A percentile compares a stretch with the other conserved stretches of the same genome.
Conservation (phyloP, 2,888 invertebrate species). For the Hirtodrosophila cameraria region DNA sequence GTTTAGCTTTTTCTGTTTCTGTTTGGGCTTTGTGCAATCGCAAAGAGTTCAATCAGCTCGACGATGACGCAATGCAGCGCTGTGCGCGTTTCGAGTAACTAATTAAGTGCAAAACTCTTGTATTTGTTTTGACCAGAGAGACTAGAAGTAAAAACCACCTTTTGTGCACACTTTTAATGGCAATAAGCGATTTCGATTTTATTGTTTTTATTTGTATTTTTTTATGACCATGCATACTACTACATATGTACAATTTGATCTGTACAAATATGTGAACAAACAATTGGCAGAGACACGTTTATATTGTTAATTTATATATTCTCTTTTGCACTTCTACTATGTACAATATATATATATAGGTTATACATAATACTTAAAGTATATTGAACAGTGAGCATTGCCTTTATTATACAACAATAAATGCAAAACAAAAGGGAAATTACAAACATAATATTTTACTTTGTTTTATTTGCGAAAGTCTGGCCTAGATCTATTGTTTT, state of each 20-base stretch:
- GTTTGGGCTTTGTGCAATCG: constrained; percentile 51
- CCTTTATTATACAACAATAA: constrained; percentile 1
- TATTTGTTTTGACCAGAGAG: constrained; percentile 61
- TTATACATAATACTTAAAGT: not conserved
- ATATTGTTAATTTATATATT: not conserved
- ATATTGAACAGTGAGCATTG: constrained; percentile 7
- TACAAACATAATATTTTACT: constrained; percentile 12
- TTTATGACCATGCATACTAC: not conserved
- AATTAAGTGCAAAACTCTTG: constrained; percentile 71
- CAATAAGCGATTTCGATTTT: constrained; percentile 47
- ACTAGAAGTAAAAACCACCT: constrained; percentile 33
- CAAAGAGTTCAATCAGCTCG: constrained; percentile 56
- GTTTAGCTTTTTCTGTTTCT: constrained; percentile 3
- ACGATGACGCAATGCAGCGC: constrained; percentile 59
- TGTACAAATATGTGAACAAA: constrained; percentile 12
- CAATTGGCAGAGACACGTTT: constrained; percentile 17
- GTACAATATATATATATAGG: not conserved
- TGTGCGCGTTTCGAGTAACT: constrained; percentile 64
- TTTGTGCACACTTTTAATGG: constrained; percentile 42
- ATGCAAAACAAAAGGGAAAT: constrained; percentile 24
- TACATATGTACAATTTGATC: constrained; percentile 1
- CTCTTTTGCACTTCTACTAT: not conserved
- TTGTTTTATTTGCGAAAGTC: not conserved
- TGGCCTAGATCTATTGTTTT: constrained; percentile 5
- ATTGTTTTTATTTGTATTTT: constrained; percentile 18